Evolutionary conservation across 2,888 invertebrate species (phyloP), one percentile per base, ranked within the genome.

Genomic region (Heptascelio sp.): DNA sequence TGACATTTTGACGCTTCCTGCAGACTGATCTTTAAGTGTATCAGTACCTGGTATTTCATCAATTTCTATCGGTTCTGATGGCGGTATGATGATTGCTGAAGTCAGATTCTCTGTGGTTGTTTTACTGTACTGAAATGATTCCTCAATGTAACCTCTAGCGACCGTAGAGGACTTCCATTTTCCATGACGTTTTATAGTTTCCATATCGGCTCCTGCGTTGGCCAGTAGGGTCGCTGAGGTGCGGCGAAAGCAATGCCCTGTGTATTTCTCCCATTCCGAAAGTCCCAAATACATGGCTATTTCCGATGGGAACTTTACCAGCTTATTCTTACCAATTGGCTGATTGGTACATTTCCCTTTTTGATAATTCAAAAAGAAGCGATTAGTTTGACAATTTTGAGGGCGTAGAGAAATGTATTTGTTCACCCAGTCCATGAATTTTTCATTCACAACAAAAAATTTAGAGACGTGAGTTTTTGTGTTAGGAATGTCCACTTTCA

Each of bases 211-310:
- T 30, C 86, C 85, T 15, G 85, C 78, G 26, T 86, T 78, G 43
- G 80, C 76, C 17, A 83, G 30, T 59, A 86, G 53, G 6, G 81
- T 85, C 21, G 85, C 81, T 17, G 86, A 86, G 4, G 86, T 40
- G 80, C 85, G 23, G 30, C 40, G 46, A 17, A 57, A 70, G 25
- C 57, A 70, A 59, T 70, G 57, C 9, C 57, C 70, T 4, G 86
- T 85, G 76, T 84, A 86, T 15, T 11, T 53, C 6, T n/a, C 40
- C n/a, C 57, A 17, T 15, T 57, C 46, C 23, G 70, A 57, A 26
- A 57, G 46, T 46, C 37, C 17, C 26, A 70, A 17, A 57, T 46
- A 70, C n/a, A 2, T 57, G 15, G 57, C n/a, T 26, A 70, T 70
- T 46, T 43, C 21, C 3, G 13, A 11, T 37, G 37, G 37, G 37